Percentiles rank a stretch among this genome's conserved stretches.
Conservation (phyloP, 1,140 invertebrate genomes). For the Spodoptera litura region DNA sequence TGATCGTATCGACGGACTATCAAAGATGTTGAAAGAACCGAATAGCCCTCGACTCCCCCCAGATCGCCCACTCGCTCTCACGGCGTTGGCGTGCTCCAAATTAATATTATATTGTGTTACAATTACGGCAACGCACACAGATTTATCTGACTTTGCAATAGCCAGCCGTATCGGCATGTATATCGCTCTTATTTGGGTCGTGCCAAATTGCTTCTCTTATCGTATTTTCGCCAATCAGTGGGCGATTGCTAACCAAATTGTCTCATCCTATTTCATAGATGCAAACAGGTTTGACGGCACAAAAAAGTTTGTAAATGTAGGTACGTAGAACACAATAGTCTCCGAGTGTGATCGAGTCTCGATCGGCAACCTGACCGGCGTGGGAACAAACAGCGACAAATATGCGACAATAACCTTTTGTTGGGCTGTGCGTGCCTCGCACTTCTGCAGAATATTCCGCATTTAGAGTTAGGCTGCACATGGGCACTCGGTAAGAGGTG, state of each 20-base stretch:
- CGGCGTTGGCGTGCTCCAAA: constrained; percentile 61
- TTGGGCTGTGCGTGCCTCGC: constrained; percentile 50
- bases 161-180: constrained; percentile 51
- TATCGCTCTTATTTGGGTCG: constrained; percentile 59
- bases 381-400: constrained; percentile 69
- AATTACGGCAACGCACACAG: constrained; percentile 59
- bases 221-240: constrained; percentile 59
- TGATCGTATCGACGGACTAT: constrained; percentile 49
- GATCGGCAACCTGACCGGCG: constrained; percentile 59
- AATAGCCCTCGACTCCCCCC: constrained; percentile 48
- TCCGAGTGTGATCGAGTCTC: constrained; percentile 53
- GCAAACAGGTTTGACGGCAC: neutral
- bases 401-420: constrained; percentile 78
- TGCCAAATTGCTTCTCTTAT: constrained; percentile 61
- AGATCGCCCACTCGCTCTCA: constrained; percentile 57
- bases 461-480: constrained; percentile 26
- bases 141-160: constrained; percentile 53
- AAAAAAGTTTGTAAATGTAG: neutral
- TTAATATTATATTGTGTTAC: constrained; percentile 69
- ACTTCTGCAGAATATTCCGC: constrained; percentile 37
- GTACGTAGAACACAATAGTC: constrained; percentile 47
- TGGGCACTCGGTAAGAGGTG: constrained; percentile 5
- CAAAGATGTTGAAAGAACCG: constrained; percentile 55
- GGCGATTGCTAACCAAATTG: constrained; percentile 37
- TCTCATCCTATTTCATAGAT: constrained; percentile 47